Evolutionary conservation across 64 coral and sea anemone genomes (phyloP).

Genomic region (Platygyra sinensis): DNA sequence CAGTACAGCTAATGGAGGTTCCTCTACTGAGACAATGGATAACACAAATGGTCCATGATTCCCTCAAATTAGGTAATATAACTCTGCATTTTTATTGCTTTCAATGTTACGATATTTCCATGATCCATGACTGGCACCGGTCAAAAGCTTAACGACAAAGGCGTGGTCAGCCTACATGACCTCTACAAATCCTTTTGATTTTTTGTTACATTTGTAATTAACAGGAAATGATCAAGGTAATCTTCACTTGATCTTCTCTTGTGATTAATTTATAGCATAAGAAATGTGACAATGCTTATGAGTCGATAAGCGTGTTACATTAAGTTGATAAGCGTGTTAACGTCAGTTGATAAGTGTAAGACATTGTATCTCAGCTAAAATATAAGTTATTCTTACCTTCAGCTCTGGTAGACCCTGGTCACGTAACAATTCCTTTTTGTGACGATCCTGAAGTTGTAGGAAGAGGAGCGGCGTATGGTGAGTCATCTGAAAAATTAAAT

Average conservation of each 20-base stretch:
- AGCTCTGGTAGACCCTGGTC: constrained; percentile 75
- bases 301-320: too few species aligned
- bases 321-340: too few species aligned
- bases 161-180: background rate
- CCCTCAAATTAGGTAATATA: constrained; percentile 61
- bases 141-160: too few species aligned
- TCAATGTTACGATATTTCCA: too few species aligned
- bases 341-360: too few species aligned
- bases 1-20: constrained; percentile 77
- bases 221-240: too few species aligned
- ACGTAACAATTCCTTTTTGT: constrained; percentile 71
- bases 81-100: too few species aligned
- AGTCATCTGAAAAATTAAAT: background rate
- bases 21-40: constrained; percentile 72
- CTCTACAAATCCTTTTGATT: background rate
- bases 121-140: too few species aligned
- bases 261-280: too few species aligned
- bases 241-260: too few species aligned
- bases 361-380: background rate
- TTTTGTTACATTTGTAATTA: too few species aligned
- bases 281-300: too few species aligned
- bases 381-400: background rate
- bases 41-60: constrained; percentile 66
- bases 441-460: constrained; percentile 75
- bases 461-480: constrained; percentile 63